Evolutionary conservation across 1,140 invertebrate genomes (phyloP), one percentile per base, ranked within the genome.

Genomic region (Leptoteleia sp.): DNA sequence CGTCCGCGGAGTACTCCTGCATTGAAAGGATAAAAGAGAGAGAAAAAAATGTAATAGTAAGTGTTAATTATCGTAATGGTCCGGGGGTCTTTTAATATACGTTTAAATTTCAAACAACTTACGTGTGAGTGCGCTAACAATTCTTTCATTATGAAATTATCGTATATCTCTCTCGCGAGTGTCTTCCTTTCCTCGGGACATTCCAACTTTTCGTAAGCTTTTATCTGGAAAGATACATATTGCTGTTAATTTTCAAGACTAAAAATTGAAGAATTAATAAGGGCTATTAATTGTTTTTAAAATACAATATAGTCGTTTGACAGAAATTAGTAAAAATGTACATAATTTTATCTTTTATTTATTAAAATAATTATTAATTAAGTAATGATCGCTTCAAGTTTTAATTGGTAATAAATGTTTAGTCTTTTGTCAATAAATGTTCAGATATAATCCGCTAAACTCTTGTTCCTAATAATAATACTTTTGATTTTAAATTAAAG

Each of bases 91-190:
- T 40, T 47, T 38, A 27, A 59, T 50, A 22, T n/a, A 50, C 33
- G 19, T 16, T 52, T 61, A 37, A 59, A 59, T 65, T 47, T 45
- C n/a, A 68, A 42, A 57, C 25, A 45, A 68, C 94, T 96, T 92
- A 98, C 98, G 92, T 99, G 98, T 83, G 98, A 95, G 91, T 98
- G 97, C 64, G 98, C 96, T 84, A 99, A 92, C 86, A 99, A 93
- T 93, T 99, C 99, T 90, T 98, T 98, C 99, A 99, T 99, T 85
- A 99, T 99, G 92, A 98, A 99, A 92, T 99, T 98, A 91, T 99
- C 99, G 90, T 99, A 99, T 85, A 99, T 98, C 89, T 99, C 96
- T 87, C 96, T 93, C 48, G 98, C 98, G 81, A 96, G 93, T 89
- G 96, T 96, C 91, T 96, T 93, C 88, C 98, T 92, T 82, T 99